Conservation (phyloP, 2,888 invertebrate genomes). For the Steinernema hermaphroditum region DNA sequence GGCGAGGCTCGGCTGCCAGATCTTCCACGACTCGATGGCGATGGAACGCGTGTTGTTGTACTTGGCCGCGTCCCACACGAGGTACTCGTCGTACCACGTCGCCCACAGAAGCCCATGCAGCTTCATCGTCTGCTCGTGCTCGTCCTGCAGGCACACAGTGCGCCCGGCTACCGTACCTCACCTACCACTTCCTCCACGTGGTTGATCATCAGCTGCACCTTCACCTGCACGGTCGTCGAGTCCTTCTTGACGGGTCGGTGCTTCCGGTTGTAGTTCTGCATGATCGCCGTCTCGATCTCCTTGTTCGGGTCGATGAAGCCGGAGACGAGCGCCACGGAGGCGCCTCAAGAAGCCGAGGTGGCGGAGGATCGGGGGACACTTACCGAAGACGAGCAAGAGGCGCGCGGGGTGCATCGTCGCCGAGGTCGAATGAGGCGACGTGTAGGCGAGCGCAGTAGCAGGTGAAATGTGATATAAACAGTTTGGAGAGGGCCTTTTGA, state of each 20-base stretch:
- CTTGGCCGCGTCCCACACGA: constrained; percentile 52
- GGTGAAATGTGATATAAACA: constrained; percentile 28
- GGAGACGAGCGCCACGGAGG: not conserved
- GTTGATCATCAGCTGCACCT: constrained; percentile 55
- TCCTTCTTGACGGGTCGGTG: constrained; percentile 63
- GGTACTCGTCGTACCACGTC: constrained; percentile 62
- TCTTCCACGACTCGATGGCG: constrained; percentile 51
- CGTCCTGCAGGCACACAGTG: constrained; percentile 52
- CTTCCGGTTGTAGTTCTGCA: constrained; percentile 50
- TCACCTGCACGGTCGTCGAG: constrained; percentile 51
- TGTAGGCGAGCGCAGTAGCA: not conserved
- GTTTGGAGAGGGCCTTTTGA: not conserved
- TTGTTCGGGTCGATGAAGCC: constrained; percentile 38
- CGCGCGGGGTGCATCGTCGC: not conserved
- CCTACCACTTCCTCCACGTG: constrained; percentile 64
- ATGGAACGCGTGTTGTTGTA: constrained; percentile 51
- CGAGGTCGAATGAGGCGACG: not conserved
- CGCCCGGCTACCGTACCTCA: not conserved
- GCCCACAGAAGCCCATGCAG: constrained; percentile 62
- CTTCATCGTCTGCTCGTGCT: constrained; percentile 62
- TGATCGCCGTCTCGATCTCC: constrained; percentile 40
- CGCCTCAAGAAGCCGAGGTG: not conserved
- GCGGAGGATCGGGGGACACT: not conserved
- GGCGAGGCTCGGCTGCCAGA: constrained; percentile 65
- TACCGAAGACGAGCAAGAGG: not conserved